phyloP scores from a whole-genome alignment of 2,888 invertebrate species.

The Atherix ibis region DNA sequence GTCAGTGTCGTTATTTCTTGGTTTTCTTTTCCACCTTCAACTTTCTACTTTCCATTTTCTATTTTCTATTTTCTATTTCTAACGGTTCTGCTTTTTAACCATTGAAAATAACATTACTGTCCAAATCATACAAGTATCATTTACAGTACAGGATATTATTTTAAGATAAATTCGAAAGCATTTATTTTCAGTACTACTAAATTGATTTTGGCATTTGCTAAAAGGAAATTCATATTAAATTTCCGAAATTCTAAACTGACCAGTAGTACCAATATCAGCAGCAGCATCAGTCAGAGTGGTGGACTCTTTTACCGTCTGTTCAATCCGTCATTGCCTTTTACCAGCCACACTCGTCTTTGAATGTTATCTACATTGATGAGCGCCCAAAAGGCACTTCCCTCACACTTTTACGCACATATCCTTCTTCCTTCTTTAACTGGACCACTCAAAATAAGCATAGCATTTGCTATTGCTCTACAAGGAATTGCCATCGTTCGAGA shows the following conservation, averaged over 20 bases:
- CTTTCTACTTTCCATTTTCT: no score
- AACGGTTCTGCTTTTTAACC: no score
- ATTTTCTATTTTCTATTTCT: no score
- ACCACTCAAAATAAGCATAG: no score
- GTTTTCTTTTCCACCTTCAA: no score
- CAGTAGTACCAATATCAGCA: constrained; percentile 4
- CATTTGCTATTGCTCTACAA: no score
- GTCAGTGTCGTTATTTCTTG: no score
- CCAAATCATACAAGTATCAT: no score
- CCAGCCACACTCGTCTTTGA: background rate
- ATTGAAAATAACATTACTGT: no score
- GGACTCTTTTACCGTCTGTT: background rate
- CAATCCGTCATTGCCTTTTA: background rate
- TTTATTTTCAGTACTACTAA: constrained; percentile 10
- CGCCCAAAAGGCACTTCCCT: no score
- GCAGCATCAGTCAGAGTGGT: background rate
- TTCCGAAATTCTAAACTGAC: constrained; percentile 13
- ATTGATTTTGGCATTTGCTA: constrained; percentile 7
- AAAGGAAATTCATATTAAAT: constrained; percentile 13
- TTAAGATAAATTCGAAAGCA: constrained; percentile 12
- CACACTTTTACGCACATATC: background rate
- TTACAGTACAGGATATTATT: constrained; percentile 9
- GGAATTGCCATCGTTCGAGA: no score
- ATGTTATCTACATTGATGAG: no score
- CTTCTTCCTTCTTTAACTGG: constrained; percentile 5